Conservation (phyloP, 2,888 invertebrate genomes). For the Crocallis elinguaria region DNA sequence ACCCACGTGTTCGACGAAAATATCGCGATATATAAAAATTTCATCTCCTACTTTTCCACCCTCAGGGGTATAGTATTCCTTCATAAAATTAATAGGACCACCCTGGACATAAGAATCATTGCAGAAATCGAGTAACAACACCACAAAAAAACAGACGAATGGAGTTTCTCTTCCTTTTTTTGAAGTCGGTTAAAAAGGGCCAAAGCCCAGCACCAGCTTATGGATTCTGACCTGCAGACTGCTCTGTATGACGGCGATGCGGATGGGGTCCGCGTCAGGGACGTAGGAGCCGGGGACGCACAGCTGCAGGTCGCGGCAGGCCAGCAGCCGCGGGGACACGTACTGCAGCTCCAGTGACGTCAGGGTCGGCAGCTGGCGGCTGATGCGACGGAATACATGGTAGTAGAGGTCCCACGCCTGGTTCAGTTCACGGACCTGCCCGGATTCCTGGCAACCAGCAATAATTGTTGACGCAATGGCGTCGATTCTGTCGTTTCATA, state of each 20-base stretch:
- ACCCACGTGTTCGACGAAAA: too few relatives aligned
- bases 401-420: slow-evolving; percentile 99
- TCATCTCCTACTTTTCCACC: too few relatives aligned
- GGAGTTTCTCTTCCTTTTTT: too few relatives aligned
- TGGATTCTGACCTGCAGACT: slow-evolving; percentile 90
- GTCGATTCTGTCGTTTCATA: neutral
- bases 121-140: too few relatives aligned
- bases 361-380: slow-evolving; percentile 96
- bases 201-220: neutral
- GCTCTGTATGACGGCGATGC: slow-evolving; percentile 95
- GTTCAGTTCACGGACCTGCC: slow-evolving; percentile 95
- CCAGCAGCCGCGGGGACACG: slow-evolving; percentile 95
- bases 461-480: too few relatives aligned
- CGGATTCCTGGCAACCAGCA: slow-evolving; percentile 85
- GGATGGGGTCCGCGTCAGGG: slow-evolving; percentile 94
- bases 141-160: too few relatives aligned
- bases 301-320: slow-evolving; percentile 96
- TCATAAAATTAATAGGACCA: too few relatives aligned
- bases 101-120: too few relatives aligned
- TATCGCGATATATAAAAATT: too few relatives aligned
- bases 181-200: too few relatives aligned
- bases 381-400: slow-evolving; percentile 98
- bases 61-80: too few relatives aligned
- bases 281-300: slow-evolving; percentile 99
- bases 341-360: slow-evolving; percentile 97